Conservation (phyloP, 2,888 invertebrate species). For the Enoplolaimus lenunculus region DNA sequence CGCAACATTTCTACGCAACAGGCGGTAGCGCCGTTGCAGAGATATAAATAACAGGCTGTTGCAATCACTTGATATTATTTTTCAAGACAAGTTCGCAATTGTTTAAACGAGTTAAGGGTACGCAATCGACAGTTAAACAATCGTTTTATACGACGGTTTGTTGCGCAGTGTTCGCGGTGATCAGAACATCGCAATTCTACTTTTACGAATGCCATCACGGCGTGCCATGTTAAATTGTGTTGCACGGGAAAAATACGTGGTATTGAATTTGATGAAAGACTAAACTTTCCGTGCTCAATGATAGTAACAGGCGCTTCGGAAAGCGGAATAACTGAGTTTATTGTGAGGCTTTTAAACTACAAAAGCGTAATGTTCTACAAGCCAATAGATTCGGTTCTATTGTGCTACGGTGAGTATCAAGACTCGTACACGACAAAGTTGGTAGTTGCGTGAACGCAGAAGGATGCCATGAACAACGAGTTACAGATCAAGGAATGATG, state of each 20-base stretch:
- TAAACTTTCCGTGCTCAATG: neutral
- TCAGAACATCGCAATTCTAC: too few species aligned
- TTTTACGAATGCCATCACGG: too few species aligned
- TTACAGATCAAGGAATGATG: neutral
- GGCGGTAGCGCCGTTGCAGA: too few species aligned
- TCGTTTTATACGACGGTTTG: neutral
- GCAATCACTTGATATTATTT: neutral
- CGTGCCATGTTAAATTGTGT: too few species aligned
- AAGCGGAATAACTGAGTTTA: neutral
- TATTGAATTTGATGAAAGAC: neutral
- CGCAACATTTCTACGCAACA: too few species aligned
- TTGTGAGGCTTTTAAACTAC: neutral
- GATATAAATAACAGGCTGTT: too few species aligned
- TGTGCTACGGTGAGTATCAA: neutral
- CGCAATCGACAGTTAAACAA: neutral
- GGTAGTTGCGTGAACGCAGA: too few species aligned
- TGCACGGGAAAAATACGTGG: too few species aligned
- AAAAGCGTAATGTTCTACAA: neutral
- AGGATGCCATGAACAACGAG: too few species aligned
- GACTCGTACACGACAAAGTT: too few species aligned
- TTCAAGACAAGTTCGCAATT: too few species aligned
- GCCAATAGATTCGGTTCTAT: neutral
- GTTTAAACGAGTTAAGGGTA: neutral
- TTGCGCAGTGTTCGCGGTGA: too few species aligned
- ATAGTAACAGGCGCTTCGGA: neutral